Base-by-base conservation (phyloP, 2,113 vertebrate genomes). In the Eleginops maclovinus region DNA sequence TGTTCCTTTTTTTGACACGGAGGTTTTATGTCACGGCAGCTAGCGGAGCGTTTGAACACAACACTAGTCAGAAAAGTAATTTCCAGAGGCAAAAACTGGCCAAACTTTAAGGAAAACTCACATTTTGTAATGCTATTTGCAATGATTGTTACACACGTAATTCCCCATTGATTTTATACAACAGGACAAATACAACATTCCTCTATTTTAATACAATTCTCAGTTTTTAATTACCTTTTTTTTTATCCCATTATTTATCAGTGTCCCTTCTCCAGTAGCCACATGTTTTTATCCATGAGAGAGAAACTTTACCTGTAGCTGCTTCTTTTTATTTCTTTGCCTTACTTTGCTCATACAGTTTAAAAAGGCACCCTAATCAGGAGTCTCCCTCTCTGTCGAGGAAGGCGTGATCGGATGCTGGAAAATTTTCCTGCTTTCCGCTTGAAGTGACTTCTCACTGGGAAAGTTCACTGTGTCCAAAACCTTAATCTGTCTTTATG, bases 401-500 rank as follows among this genome's bases (percentile, higher is more conserved):
- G 46, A 54, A 64, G 22, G 28, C 54, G 44, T 16, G 72, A 58
- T 50, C 61, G 60, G 36, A 49, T 75, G 47, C 44, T 65, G 75
- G 61, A 64, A 69, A 19, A 14, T 75, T 77, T 50, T 66, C 65
- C 58, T 15, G 68, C 49, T 77, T 49, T 77, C 60, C 22, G 4
- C 66, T 65, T 67, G 49, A 65, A 75, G 71, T 80, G 56, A 36
- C 64, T 66, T 71, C 81, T 36, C 66, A 75, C 49, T 79, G 60
- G 59, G 56, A 80, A 70, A 79, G 63, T 78, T 84, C 46, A 63
- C 28, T 16, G 55, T 73, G 41, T 75, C 47, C 50, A 36, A 66
- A 73, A 61, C 72, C 51, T 11, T 75, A 36, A 79, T 83, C 64
- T 79, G 73, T 14, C 66, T 70, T 75, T 24, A 77, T 84, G 75